Evolutionary conservation across 2,888 invertebrate genomes (phyloP).

Genomic region (Tenthredo scrophulariae): DNA sequence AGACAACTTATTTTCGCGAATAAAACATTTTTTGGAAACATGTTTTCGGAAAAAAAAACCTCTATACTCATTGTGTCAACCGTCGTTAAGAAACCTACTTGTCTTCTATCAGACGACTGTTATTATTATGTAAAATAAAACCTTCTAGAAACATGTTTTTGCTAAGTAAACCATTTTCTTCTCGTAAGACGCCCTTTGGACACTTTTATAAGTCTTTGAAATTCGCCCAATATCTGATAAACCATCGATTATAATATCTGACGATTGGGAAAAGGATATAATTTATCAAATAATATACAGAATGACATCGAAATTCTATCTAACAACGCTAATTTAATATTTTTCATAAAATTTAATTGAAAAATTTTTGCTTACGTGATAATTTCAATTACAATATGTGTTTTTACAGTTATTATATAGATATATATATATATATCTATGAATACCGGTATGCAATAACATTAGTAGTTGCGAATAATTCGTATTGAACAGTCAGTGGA

Average conservation of each 20-base stretch:
- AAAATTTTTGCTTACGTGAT: neutral
- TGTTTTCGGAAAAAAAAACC: neutral
- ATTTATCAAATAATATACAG: neutral
- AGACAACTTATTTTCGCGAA: too few relatives aligned
- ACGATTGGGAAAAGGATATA: neutral
- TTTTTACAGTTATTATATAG: neutral
- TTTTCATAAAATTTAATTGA: constrained; percentile 19
- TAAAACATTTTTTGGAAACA: neutral
- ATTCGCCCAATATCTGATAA: neutral
- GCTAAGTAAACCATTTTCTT: neutral
- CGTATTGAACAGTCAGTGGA: constrained; percentile 41
- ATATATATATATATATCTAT: neutral
- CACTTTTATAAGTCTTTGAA: neutral
- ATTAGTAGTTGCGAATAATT: neutral
- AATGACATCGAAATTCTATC: neutral
- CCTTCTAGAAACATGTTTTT: neutral
- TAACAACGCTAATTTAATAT: neutral
- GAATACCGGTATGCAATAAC: neutral
- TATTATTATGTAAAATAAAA: neutral
- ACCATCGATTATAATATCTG: neutral
- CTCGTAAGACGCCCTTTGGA: too few relatives aligned
- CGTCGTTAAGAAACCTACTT: too few relatives aligned
- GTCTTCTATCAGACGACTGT: neutral
- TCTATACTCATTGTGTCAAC: too few relatives aligned
- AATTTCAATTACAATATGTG: constrained; percentile 7